Evolutionary conservation across 2,888 invertebrate genomes (phyloP).

Genomic region (Ophion costatus): DNA sequence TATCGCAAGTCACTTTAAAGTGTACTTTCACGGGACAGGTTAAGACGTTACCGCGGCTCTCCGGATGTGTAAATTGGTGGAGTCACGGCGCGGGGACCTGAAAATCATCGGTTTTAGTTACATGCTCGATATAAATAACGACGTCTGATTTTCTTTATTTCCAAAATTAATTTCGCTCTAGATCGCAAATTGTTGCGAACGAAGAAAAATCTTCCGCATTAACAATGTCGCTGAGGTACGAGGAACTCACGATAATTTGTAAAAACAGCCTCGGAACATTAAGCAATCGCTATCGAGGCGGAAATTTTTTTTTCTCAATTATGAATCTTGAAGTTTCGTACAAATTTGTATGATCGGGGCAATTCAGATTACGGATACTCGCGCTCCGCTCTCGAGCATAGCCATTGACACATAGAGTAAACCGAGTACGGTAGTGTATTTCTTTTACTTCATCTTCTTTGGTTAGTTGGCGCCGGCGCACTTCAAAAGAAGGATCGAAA

Average conservation of each 20-base stretch:
- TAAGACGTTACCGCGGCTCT: not conserved
- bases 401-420: constrained; percentile 25
- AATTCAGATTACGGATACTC: not conserved
- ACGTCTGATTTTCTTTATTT: not conserved
- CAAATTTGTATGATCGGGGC: not conserved
- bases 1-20: constrained; percentile 59
- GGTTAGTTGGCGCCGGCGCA: too few species aligned
- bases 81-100: not conserved
- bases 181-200: not conserved
- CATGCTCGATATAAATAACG: not conserved
- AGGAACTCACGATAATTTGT: constrained; percentile 13
- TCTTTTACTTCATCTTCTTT: too few species aligned
- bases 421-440: too few species aligned
- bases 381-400: not conserved
- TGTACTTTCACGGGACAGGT: not conserved
- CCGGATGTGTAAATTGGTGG: not conserved
- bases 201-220: not conserved
- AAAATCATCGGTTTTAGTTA: not conserved
- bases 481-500: too few species aligned
- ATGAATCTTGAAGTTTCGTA: not conserved
- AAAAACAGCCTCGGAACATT: not conserved
- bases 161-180: not conserved
- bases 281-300: not conserved
- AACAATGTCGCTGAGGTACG: not conserved
- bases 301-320: not conserved